Percentiles rank a stretch among this genome's conserved stretches.
Evolutionary conservation across 2,797 vertebrate genomes (phyloP).

Genomic region (Orientallactaga sibirica): DNA sequence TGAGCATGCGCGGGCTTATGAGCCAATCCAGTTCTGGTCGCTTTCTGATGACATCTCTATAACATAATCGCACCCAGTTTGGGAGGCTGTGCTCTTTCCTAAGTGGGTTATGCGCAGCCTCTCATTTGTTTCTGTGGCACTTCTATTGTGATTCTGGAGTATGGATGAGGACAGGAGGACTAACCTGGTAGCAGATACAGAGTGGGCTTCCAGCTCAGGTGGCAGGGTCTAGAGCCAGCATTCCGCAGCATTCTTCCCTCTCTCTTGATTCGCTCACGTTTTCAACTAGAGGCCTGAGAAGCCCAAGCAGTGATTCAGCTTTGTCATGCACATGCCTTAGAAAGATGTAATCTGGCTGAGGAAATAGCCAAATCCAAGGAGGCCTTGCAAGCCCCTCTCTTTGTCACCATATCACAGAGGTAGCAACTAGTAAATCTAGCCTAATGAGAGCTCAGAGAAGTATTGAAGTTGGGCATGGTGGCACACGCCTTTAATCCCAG

Average conservation of each 20-base stretch:
- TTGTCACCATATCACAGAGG: neutral
- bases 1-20: neutral
- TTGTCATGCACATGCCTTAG: neutral
- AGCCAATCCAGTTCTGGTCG: neutral
- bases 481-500: no score
- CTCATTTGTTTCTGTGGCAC: neutral
- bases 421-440: neutral
- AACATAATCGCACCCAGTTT: neutral
- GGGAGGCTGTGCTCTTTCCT: neutral
- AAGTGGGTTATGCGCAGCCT: neutral
- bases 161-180: neutral
- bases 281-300: neutral
- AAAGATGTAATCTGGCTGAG: neutral
- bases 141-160: neutral
- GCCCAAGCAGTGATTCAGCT: neutral
- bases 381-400: neutral
- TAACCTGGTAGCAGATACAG: neutral
- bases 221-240: rapidly evolving
- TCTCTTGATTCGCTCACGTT: neutral
- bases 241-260: neutral
- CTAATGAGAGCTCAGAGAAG: neutral
- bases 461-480: neutral
- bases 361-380: neutral
- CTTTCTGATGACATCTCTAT: neutral
- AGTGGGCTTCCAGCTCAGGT: neutral